Evolutionary conservation across 2,797 vertebrate species (phyloP).

Genomic region (Columba guinea): DNA sequence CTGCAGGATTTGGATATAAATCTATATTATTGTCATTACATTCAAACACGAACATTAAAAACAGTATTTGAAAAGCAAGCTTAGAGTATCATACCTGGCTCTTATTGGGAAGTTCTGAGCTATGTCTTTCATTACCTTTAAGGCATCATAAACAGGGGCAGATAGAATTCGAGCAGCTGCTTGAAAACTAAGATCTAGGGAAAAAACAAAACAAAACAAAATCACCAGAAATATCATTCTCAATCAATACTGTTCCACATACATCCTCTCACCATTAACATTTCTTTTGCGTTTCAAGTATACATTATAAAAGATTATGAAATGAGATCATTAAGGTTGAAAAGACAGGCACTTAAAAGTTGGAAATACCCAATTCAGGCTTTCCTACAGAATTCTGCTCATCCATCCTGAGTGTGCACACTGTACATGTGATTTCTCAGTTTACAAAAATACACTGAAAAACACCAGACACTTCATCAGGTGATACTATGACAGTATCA

Average conservation of each 20-base stretch:
- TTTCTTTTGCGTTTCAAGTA: background rate
- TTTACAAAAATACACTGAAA: background rate
- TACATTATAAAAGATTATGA: background rate
- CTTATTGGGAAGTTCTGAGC: slow-evolving; percentile 96
- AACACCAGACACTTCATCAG: background rate
- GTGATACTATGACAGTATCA: background rate
- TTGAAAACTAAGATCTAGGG: slow-evolving; percentile 93
- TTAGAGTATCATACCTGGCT: slow-evolving; percentile 85
- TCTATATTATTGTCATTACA: background rate
- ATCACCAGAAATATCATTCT: background rate
- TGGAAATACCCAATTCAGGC: background rate
- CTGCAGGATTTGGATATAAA: background rate
- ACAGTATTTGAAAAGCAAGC: slow-evolving; percentile 2
- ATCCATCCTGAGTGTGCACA: background rate
- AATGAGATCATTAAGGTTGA: background rate
- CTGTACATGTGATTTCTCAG: background rate
- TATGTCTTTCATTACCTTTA: slow-evolving; percentile 92
- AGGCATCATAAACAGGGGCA: slow-evolving; percentile 86
- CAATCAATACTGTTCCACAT: background rate
- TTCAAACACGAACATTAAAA: background rate
- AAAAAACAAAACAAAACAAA: background rate
- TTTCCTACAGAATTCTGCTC: background rate
- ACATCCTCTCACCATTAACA: background rate
- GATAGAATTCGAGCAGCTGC: slow-evolving; percentile 90
- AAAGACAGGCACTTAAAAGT: background rate